Evolutionary conservation across 1,140 invertebrate species (phyloP), one percentile per base, ranked within the genome.

Genomic region (Drosophila setifemur): DNA sequence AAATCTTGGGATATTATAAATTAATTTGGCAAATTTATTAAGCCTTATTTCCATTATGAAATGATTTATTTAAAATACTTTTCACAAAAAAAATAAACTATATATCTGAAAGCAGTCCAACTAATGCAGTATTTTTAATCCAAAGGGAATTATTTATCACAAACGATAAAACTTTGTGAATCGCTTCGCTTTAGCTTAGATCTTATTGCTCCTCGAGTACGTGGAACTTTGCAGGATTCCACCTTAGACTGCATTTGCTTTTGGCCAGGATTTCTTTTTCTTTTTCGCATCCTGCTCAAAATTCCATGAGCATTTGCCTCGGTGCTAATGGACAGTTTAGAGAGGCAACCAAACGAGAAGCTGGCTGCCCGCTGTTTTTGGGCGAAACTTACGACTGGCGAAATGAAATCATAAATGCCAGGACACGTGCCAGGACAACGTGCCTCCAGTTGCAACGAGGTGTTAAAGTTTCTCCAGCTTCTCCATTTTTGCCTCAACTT

Each of bases 351-450:
- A 48, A 54, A 35, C 37, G 58, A 39, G 52, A 48, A 40, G 44
- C 35, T 64, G 18, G 52, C 33, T 5, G 33, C 12, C 21, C 40
- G 60, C 43, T 26, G 25, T 45, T n/a, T n/a, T n/a, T 26, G 26
- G 52, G 54, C 31, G 28, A 18, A 23, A 25, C 29, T 47, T 60
- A 61, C 43, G 44, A 9, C 39, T 16, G 42, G 35, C 48, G 35
- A 58, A 86, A 86, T 79, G 58, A 85, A 83, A 83, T 83, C 81
- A 83, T 83, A 83, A 83, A 83, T 85, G 79, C 64, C 52, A 47
- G 70, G 75, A 61, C 81, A 83, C 81, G 79, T 83, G 57, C 52
- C 73, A 60, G 52, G 44, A 52, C 55, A 55, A 42, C 64, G 67
- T 37, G 50, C 43, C 60, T 57, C 66, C 58, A 43, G 64, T 61